Evolutionary conservation across 53 echinoderm and acorn worm species (phyloP), one percentile per base, ranked within the genome.

Genomic region (Glandiceps talaboti): DNA sequence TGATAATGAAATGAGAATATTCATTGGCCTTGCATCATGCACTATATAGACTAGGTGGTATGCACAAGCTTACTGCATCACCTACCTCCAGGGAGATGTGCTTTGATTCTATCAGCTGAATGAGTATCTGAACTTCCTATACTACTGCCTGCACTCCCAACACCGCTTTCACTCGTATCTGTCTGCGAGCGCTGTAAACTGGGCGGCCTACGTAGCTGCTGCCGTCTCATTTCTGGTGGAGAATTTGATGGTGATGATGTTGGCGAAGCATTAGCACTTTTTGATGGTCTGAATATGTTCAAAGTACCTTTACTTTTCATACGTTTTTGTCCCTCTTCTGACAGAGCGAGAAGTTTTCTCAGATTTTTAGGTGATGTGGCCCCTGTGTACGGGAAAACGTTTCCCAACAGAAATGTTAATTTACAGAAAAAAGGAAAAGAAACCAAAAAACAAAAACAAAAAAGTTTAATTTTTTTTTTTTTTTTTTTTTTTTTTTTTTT

Each of bases 331-430:
- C 99, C 99, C 73, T 99, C 99, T 76, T 99, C 99, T 1, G 99
- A 99, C 32, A 99, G 77, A 27, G 94, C 89, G 76, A 99, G 87
- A 1, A 99, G 79, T 80, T 99, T 99, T 85, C 90, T 90, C 64
- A 99, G 91, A 33, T 93, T 91, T 80, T 91, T 93, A 27, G 94
- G 99, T 29, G 99, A 99, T 28, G 99, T 99, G 73, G 93, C 99
- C 82, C 99, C 99, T 99, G 81, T 20, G 32, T 30, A 73, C 26
- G 25, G 33, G 30, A n/a, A 75, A 28, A 14, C 76, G 10, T 27
- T n/a, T n/a, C n/a, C n/a, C n/a, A n/a, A n/a, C n/a, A n/a, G n/a
- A n/a, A n/a, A n/a, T n/a, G n/a, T n/a, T n/a, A n/a, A n/a, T n/a
- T n/a, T n/a, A n/a, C n/a, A n/a, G n/a, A n/a, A n/a, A n/a, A n/a